Base-by-base conservation (phyloP, 2,113 vertebrate genomes). In the Henicopernis longicauda region DNA sequence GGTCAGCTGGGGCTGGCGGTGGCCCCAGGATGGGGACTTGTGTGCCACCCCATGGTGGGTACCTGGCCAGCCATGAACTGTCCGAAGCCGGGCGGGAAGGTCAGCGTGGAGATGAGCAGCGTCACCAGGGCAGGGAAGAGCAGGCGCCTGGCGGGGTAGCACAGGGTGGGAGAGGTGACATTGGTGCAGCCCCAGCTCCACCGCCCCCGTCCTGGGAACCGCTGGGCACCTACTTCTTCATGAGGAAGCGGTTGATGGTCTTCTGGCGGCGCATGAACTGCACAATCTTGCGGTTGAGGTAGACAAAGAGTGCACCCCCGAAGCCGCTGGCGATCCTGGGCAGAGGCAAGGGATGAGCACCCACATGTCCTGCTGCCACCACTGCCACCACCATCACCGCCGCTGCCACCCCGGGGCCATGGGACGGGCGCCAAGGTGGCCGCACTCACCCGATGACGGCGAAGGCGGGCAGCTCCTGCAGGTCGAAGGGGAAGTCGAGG, bases 31-130 rank as follows among this genome's bases (percentile, higher is more conserved):
- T 36, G 34, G 72, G 58, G 61, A 83, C 38, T 0, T 1, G 11
- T 26, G 29, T 49, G 32, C 36, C n/a, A 45, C 42, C 59, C 78
- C 49, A 27, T 0, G 0, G 23, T 0, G 2, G 96, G 69, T 98
- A 99, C 99, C 99, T 98, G 98, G 91, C 99, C 99, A 4, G 99
- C 99, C 99, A 99, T 99, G 97, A 99, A 99, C 96, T 99, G 99
- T 80, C 99, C 99, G 16, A 99, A 99, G 89, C 99, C 99, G 1
- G 99, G 99, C 0, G 99, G 99, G 93, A 99, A 99, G 50, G 99
- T 99, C 93, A 99, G 93, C 0, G 99, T 99, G 83, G 99, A 98
- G 96, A 99, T 98, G 50, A 99, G 96, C 79, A 99, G 97, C 1
- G 99, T 99, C 95, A 99, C 99, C 91, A 99, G 95, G 25, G 99